Evolutionary conservation across 2,797 vertebrate species (phyloP), one percentile per base, ranked within the genome.

Genomic region (Diplodus puntazzo): DNA sequence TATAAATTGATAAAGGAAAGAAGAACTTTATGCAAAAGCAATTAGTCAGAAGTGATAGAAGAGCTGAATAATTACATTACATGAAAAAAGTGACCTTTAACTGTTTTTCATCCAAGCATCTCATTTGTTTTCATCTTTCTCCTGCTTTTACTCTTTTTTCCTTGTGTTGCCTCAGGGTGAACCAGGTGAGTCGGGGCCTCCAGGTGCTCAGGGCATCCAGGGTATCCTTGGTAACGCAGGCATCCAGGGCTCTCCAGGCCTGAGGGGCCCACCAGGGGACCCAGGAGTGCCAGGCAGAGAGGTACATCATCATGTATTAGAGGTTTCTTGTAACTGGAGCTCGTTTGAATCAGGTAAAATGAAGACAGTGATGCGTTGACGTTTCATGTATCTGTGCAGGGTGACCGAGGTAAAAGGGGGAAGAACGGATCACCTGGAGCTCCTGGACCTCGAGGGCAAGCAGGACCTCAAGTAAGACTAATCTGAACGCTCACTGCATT

Each of bases 181-280:
- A 62, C 96, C 97, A 3, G 97, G 97, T 5, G 93, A 92, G 7
- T 84, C 93, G 0, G 97, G 97, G 58, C 94, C 96, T 73, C 81
- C 94, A 3, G 97, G 97, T 71, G 96, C 96, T 74, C 97, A 97
- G 74, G 97, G 97, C 13, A 94, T 96, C 79, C 97, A 98, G 85
- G 97, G 97, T 45, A 97, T 97, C 45, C 92, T 43, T 0, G 97
- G 97, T 42, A 96, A 95, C 2, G 16, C 90, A 0, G 97, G 97
- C 10, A 93, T 86, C 11, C 94, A 96, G 0, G 97, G 97, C 11
- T 88, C 92, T 16, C 91, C 94, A 2, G 97, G 97, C 7, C 60
- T 89, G 14, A 94, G 93, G 83, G 97, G 97, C 0, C 75, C 81
- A 1, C 86, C 91, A 0, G 97, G 97, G 3, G 84, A 94, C 0